A percentile compares a stretch with the other conserved stretches of the same genome.
phyloP scores from a whole-genome alignment of 2,797 vertebrate genomes.

The Austrolebias charrua region DNA sequence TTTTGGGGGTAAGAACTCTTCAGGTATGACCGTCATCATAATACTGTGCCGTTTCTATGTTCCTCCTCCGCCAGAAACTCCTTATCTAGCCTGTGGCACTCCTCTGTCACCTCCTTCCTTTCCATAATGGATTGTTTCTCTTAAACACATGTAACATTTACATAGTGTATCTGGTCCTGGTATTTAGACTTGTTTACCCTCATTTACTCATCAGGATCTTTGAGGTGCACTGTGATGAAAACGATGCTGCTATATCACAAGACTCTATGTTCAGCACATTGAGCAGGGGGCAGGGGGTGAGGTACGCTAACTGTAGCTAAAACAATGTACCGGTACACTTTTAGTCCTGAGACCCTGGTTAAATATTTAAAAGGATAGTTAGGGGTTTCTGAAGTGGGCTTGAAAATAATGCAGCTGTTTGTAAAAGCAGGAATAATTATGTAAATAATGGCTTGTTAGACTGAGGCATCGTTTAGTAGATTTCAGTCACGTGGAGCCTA shows the following conservation, averaged over 20 bases:
- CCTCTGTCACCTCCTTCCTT: conserved; percentile 47
- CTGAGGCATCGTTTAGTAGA: too few relatives aligned
- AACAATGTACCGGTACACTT: conserved; percentile 46
- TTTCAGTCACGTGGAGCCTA: too few relatives aligned
- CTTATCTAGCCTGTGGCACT: conserved; percentile 57
- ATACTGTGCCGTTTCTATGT: conserved; percentile 54
- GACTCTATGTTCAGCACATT: conserved; percentile 54
- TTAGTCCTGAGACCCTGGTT: conserved; percentile 23
- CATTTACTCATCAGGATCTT: conserved; percentile 68
- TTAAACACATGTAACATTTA: conserved; percentile 76
- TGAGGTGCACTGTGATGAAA: conserved; percentile 76
- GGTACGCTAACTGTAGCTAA: conserved; percentile 26
- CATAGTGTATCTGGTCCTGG: conserved; percentile 71
- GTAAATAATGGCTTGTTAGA: too few relatives aligned
- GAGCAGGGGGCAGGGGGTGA: conserved; percentile 29
- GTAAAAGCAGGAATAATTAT: too few relatives aligned
- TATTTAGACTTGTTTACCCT: conserved; percentile 69
- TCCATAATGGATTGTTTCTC: conserved; percentile 66
- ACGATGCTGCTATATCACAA: conserved; percentile 76
- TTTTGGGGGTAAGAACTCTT: conserved; percentile 64
- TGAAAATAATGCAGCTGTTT: too few relatives aligned
- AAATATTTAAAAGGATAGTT: conserved; percentile 18
- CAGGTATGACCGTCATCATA: conserved; percentile 62
- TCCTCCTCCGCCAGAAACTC: conserved; percentile 52
- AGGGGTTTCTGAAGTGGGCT: too few relatives aligned